These are phyloP conservation scores for Cephus pygmeus DNA, from an alignment of 2,888 invertebrate genomes.

Conservation along the genomic window DNA sequence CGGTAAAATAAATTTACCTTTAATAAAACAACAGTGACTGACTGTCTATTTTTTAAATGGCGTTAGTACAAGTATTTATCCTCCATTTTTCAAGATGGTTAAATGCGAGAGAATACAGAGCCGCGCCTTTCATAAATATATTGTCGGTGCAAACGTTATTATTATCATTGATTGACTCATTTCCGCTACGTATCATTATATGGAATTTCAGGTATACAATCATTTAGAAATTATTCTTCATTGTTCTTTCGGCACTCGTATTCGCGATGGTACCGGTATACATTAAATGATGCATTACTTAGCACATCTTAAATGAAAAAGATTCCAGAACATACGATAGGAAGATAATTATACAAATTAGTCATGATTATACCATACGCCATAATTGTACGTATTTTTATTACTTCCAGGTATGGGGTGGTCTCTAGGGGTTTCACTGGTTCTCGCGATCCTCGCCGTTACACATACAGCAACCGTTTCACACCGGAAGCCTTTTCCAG, in stretches of 20 bases:
- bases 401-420: constrained; percentile 40
- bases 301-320: background rate
- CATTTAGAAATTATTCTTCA: background rate
- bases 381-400: background rate
- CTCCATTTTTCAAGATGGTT: too few species aligned
- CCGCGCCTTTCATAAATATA: too few species aligned
- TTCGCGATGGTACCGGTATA: background rate
- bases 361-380: background rate
- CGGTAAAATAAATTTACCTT: background rate
- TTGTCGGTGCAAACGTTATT: background rate
- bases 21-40: background rate
- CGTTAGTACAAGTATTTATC: background rate
- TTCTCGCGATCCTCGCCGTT: constrained; percentile 45
- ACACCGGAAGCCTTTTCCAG: constrained; percentile 41
- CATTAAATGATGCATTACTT: background rate
- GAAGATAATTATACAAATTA: background rate
- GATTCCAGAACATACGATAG: background rate
- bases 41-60: background rate
- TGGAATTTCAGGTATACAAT: background rate
- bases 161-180: background rate
- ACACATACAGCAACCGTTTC: constrained; percentile 35
- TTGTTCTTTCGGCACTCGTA: background rate
- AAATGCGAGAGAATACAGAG: too few species aligned
- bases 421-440: constrained; percentile 39
- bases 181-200: background rate